These are phyloP conservation scores for Arizona elegans DNA, from an alignment of 2,113 vertebrate genomes.

Conservation along the genomic window DNA sequence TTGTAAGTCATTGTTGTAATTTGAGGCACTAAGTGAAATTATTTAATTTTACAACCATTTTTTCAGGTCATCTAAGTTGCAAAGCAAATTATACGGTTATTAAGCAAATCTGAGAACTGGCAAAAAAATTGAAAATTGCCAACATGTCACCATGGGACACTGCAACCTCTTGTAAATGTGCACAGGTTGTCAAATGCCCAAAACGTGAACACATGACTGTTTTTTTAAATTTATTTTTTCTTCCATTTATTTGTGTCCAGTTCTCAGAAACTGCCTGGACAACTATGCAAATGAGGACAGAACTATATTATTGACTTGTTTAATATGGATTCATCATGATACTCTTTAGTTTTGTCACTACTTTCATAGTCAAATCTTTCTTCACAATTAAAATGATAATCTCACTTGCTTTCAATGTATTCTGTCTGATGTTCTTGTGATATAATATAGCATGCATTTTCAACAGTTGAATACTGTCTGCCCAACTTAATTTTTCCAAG, in stretches of 20 bases:
- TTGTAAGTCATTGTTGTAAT: too few species aligned
- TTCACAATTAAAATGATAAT: background rate
- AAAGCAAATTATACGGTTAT: too few species aligned
- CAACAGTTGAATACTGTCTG: conserved; percentile 8
- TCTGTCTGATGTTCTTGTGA: background rate
- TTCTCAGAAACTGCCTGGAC: background rate
- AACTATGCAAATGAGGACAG: background rate
- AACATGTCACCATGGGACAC: too few species aligned
- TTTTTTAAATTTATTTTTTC: background rate
- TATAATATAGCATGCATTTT: conserved; percentile 11
- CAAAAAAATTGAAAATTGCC: too few species aligned
- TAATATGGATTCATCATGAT: background rate
- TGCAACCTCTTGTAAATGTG: too few species aligned
- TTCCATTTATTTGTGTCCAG: background rate
- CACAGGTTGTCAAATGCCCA: too few species aligned
- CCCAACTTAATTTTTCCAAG: conserved; percentile 15
- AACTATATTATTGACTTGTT: background rate
- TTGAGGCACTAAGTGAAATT: too few species aligned
- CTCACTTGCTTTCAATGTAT: conserved; percentile 14
- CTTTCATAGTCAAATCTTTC: background rate
- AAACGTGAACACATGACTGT: too few species aligned
- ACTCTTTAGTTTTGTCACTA: background rate
- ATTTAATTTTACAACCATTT: too few species aligned
- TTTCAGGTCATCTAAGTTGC: too few species aligned
- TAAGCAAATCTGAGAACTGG: too few species aligned